Conservation (phyloP, 30 jellyfish, hydroid and myxozoan genomes). For the Chrysaora quinquecirrha region DNA sequence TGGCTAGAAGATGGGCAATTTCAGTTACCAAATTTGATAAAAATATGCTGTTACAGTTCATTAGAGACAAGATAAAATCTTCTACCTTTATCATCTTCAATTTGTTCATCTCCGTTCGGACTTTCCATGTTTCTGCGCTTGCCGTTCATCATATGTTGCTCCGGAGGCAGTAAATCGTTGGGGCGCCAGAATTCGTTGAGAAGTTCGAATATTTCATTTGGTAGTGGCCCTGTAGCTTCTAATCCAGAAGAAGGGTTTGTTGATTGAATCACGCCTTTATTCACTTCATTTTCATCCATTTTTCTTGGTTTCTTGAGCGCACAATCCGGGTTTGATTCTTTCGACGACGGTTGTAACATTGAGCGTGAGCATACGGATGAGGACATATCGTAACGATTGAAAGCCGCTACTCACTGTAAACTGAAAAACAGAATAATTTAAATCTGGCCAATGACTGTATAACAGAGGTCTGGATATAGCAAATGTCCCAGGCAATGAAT, state of each 20-base stretch:
- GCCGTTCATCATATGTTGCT: slow-evolving; percentile 91
- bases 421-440: neutral
- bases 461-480: too few species aligned
- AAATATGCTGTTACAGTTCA: too few species aligned
- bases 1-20: too few species aligned
- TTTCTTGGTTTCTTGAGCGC: slow-evolving; percentile 73
- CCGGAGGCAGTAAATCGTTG: slow-evolving; percentile 84
- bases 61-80: too few species aligned
- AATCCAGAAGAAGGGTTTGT: slow-evolving; percentile 63
- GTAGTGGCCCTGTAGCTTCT: slow-evolving; percentile 97
- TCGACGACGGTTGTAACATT: slow-evolving; percentile 69
- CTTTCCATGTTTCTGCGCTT: slow-evolving; percentile 88
- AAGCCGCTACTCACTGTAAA: neutral
- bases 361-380: slow-evolving; percentile 78
- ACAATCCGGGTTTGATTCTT: slow-evolving; percentile 74
- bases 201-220: slow-evolving; percentile 96
- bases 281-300: slow-evolving; percentile 60
- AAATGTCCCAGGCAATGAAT: too few species aligned
- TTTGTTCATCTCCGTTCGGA: slow-evolving; percentile 91
- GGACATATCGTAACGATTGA: slow-evolving; percentile 37
- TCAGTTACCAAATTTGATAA: too few species aligned
- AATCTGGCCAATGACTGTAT: too few species aligned
- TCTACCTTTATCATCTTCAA: slow-evolving; percentile 97
- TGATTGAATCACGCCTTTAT: slow-evolving; percentile 58
- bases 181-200: slow-evolving; percentile 99